Conservation (phyloP, 2,113 vertebrate species). For the Xiphophorus maculatus region DNA sequence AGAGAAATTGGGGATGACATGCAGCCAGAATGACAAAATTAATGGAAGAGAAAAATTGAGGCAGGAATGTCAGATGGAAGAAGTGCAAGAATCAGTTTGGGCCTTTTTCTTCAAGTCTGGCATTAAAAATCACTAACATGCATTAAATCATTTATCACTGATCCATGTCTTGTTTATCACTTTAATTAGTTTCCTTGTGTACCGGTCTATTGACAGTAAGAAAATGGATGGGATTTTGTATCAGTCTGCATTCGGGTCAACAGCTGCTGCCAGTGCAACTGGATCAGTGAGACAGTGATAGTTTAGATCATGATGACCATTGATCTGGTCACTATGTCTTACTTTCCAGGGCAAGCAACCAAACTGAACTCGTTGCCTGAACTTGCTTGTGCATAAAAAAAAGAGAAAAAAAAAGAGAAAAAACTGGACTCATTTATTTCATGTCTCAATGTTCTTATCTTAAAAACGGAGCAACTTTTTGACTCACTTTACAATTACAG, state of each 20-base stretch:
- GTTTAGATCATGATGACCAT: neutral
- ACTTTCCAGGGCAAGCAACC: neutral
- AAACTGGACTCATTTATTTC: neutral
- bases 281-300: conserved; percentile 11
- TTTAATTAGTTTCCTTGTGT: neutral
- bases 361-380: neutral
- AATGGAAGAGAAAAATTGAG: conserved; percentile 62
- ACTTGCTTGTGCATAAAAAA: neutral
- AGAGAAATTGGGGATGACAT: conserved; percentile 35
- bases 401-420: neutral
- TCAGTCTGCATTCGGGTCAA: conserved; percentile 7
- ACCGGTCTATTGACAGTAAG: neutral
- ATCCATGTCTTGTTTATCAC: neutral
- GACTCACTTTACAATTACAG: neutral
- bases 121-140: neutral
- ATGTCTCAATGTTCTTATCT: neutral
- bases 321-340: conserved; percentile 4
- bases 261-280: neutral
- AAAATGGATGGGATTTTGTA: neutral
- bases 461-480: neutral
- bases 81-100: conserved; percentile 38
- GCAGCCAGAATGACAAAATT: conserved; percentile 52
- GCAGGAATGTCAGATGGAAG: conserved; percentile 37
- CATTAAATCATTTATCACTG: neutral
- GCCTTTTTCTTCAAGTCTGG: conserved; percentile 19